A percentile compares a stretch with the other conserved stretches of the same genome.
Evolutionary conservation across 2,888 invertebrate species (phyloP).

Genomic region (Leptopilina myrica): DNA sequence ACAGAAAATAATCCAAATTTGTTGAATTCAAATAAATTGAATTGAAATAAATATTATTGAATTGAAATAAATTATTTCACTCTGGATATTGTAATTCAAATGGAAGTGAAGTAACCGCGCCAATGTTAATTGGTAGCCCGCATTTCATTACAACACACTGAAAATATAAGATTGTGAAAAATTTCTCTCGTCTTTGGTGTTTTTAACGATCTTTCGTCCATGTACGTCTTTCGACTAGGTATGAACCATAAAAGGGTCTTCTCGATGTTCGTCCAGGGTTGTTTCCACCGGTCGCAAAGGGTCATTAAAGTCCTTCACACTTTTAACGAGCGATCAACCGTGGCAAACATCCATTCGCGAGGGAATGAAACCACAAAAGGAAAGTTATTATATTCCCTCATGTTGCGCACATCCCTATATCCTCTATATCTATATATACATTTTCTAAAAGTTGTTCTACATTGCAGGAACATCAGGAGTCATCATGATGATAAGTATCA

Average conservation of each 20-base stretch:
- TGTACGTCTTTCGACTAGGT: slow-evolving; percentile 8
- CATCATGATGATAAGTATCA: slow-evolving; percentile 50
- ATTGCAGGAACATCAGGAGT: slow-evolving; percentile 53
- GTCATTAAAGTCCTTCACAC: slow-evolving; percentile 58
- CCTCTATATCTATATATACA: too few species aligned
- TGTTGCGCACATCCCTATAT: too few species aligned
- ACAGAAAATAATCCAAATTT: too few species aligned
- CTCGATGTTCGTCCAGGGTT: slow-evolving; percentile 15
- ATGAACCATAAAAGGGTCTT: slow-evolving; percentile 38
- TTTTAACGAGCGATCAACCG: slow-evolving; percentile 59
- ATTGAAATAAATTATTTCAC: too few species aligned
- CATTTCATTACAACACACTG: slow-evolving; percentile 3
- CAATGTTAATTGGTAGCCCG: slow-evolving; percentile 17
- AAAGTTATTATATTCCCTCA: slow-evolving; percentile 49
- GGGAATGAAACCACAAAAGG: slow-evolving; percentile 55
- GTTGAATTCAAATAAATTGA: too few species aligned
- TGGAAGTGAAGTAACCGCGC: too few species aligned
- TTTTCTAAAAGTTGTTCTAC: slow-evolving; percentile 52
- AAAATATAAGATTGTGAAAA: neutral
- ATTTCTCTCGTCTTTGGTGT: neutral
- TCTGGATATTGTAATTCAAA: too few species aligned
- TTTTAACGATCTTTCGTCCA: slow-evolving; percentile 23
- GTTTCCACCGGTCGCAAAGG: slow-evolving; percentile 55
- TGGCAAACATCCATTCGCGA: slow-evolving; percentile 50
- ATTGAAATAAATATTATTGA: too few species aligned